Base-by-base conservation (phyloP, 2,888 invertebrate genomes). In the Tipula lateralis region DNA sequence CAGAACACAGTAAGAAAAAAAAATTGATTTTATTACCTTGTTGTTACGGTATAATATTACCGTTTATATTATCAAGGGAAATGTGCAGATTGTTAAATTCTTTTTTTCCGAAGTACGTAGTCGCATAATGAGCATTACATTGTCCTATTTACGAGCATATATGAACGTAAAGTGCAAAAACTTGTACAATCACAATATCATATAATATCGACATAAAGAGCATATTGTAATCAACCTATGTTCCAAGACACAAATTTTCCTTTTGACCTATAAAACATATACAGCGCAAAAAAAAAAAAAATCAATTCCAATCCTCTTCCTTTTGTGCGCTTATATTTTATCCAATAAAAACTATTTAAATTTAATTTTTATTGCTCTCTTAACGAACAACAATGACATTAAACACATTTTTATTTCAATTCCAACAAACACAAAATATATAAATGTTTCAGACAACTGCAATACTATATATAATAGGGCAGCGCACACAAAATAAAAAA, bases 21-120 rank as follows among this genome's bases (percentile, higher is more conserved):
- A 66, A 66, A 66, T 66, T 66, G 66, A 66, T 66, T 66, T 66
- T 66, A 66, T 66, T 66, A 66, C 66, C 66, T 66, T 66, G 66
- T 66, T 66, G 66, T 66, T 66, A 9, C 9, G 66, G 66, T 9
- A 66, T 66, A 66, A n/a, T 66, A 24, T 66, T 50, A 50, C 44
- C 44, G 3, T 50, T 16, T 16, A 4, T 16, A 50, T 50, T 66
- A 66, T 12, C 66, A 66, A 66, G 66, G 66, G 66, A 66, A 66
- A 66, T 66, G 9, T 66, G 12, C 66, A 19, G 66, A 50, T 50
- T 50, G 44, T 44, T 44, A 44, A 44, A 16, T 44, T 44, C 44
- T 3, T 66, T 66, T 19, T 50, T 24, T 19, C 19, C 66, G 4
- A 24, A 7, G 24, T 24, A 66, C 19, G 7, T 66, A 66, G 24